phyloP scores from a whole-genome alignment of 1,140 invertebrate genomes.

The Drosophila ambigua region DNA sequence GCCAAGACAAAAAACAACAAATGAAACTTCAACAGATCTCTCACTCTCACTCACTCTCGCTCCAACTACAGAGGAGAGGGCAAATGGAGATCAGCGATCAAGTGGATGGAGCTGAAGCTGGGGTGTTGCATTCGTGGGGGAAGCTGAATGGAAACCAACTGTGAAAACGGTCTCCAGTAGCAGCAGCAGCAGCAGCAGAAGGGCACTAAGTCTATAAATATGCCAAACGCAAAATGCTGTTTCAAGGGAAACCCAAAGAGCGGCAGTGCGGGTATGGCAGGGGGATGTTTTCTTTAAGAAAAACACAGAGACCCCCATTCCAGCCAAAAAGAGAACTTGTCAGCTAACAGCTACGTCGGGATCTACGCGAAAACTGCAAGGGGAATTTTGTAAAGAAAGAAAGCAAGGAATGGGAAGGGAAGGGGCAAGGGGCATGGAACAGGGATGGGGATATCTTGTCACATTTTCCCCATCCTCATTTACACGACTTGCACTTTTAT shows the following conservation, averaged over 20 bases:
- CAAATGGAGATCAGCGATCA: constrained; percentile 9
- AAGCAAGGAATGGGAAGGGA: constrained; percentile 4
- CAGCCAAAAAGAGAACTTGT: constrained; percentile 56
- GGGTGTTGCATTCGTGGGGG: constrained; percentile 15
- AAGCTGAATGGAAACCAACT: constrained; percentile 64
- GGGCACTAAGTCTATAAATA: constrained; percentile 56
- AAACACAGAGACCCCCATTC: constrained; percentile 6
- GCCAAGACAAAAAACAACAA: constrained; percentile 29
- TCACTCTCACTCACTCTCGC: neutral
- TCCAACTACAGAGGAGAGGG: neutral
- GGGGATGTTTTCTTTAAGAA: constrained; percentile 41
- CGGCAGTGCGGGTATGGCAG: constrained; percentile 29
- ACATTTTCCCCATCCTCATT: constrained; percentile 12
- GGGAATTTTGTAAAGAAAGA: constrained; percentile 22
- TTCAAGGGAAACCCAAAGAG: constrained; percentile 5
- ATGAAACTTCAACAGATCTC: constrained; percentile 3
- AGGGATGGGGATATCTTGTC: constrained; percentile 28
- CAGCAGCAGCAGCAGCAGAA: constrained; percentile 18
- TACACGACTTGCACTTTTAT: constrained; percentile 38
- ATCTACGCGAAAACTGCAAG: constrained; percentile 16
- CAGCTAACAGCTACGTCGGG: constrained; percentile 8
- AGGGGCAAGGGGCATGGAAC: neutral
- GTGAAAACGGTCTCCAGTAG: constrained; percentile 63
- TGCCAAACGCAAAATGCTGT: constrained; percentile 35
- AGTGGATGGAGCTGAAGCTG: constrained; percentile 1